Base-by-base conservation (phyloP, 2,797 vertebrate species). In the Rhabdophis nuchalis region DNA sequence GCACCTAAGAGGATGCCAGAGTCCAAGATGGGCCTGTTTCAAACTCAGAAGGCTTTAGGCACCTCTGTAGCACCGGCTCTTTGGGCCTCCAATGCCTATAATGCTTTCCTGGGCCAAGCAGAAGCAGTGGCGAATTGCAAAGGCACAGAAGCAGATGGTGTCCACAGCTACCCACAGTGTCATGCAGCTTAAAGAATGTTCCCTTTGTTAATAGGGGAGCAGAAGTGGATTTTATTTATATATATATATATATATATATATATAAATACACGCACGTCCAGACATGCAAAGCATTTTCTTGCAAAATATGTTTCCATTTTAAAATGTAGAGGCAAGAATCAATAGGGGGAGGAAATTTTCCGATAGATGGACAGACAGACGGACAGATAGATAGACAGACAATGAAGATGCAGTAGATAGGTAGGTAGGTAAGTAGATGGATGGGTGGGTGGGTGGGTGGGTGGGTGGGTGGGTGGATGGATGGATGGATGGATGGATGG, bases 91-190 rank as follows among this genome's bases (percentile, higher is more conserved):
- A 25, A 9, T 32, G 41, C n/a, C 91, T 95, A 61, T 29, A 29
- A 12, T 61, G 10, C 68, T 92, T 90, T 88, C 1, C 27, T 93
- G 95, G 3, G 1, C 91, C 25, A 89, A 36, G 64, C 14, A 7
- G 5, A 18, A 3, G 14, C 64, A 32, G 64, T 18, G n/a, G 57
- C 13, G 16, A 57, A 60, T 29, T 11, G 11, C 11, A 12, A 68
- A 52, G 61, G 13, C 46, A 0, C 54, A 25, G 4, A 25, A 86
- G 36, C 90, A 85, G 61, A 32, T 64, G 25, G 52, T 23, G 27
- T 32, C 25, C 18, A 53, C 3, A 58, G 77, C 8, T 46, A n/a
- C 11, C 20, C 1, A 14, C 1, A 11, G 46, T 13, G 5, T 16
- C 18, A n/a, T 1, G 10, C 32, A 18, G 64, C 25, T 72, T 36